Percentiles rank a stretch among this genome's conserved stretches.
Evolutionary conservation across 1,140 invertebrate genomes (phyloP).

Genomic region (Drosophila nigromelanica): DNA sequence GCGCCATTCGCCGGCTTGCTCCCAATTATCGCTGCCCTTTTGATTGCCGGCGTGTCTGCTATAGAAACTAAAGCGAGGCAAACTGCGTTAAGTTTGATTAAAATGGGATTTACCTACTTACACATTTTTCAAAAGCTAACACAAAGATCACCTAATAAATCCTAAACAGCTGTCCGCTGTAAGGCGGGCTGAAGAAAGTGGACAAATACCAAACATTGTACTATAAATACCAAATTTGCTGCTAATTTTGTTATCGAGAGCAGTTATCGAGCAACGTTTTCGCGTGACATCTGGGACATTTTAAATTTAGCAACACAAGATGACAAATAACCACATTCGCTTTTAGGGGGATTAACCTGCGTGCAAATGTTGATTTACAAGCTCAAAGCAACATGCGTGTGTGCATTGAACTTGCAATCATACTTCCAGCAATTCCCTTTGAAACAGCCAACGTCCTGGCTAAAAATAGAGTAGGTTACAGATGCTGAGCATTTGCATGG

Average conservation of each 20-base stretch:
- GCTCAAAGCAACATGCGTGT: slow-evolving; percentile 30
- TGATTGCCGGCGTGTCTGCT: not conserved
- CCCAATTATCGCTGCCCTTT: slow-evolving; percentile 24
- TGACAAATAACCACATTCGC: not conserved
- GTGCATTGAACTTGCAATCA: slow-evolving; percentile 63
- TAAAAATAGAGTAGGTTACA: slow-evolving; percentile 45
- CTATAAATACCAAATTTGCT: slow-evolving; percentile 14
- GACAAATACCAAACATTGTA: slow-evolving; percentile 6
- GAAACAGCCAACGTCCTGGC: slow-evolving; percentile 32
- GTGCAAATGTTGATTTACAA: slow-evolving; percentile 21
- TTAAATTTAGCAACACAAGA: not conserved
- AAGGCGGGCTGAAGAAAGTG: not conserved
- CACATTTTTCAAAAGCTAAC: not conserved
- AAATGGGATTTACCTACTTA: slow-evolving; percentile 3
- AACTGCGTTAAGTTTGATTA: slow-evolving; percentile 1
- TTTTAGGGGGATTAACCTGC: slow-evolving; percentile 12
- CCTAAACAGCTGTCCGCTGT: not conserved
- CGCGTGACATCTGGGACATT: not conserved
- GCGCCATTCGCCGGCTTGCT: slow-evolving; percentile 15
- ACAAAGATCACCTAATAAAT: slow-evolving; percentile 6
- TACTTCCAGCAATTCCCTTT: slow-evolving; percentile 14
- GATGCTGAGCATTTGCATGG: slow-evolving; percentile 46
- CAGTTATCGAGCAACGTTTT: slow-evolving; percentile 12
- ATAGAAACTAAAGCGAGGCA: slow-evolving; percentile 1
- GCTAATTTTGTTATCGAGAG: slow-evolving; percentile 12